These are phyloP conservation scores for Pollenia labialis DNA, from an alignment of 2,888 invertebrate species.

Conservation along the genomic window DNA sequence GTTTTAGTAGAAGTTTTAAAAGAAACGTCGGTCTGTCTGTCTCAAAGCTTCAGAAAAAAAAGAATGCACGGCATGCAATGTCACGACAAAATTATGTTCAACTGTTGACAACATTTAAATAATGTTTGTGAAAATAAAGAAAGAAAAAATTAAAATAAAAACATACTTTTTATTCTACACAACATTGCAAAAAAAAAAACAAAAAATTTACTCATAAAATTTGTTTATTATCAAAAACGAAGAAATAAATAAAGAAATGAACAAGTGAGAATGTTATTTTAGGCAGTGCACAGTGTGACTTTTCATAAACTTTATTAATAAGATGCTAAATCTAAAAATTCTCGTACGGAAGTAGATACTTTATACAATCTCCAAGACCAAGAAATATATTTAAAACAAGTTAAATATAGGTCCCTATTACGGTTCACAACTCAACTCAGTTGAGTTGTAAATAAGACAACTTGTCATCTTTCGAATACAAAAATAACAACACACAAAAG, in stretches of 20 bases:
- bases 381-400: too few species aligned
- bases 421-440: too few species aligned
- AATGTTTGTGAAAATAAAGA: slow-evolving; percentile 73
- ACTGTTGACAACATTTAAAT: slow-evolving; percentile 79
- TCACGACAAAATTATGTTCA: slow-evolving; percentile 80
- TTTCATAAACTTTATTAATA: too few species aligned
- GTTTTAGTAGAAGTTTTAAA: slow-evolving; percentile 55
- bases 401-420: too few species aligned
- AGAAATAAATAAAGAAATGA: neutral
- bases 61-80: slow-evolving; percentile 78
- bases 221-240: slow-evolving; percentile 57
- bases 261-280: neutral
- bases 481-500: too few species aligned
- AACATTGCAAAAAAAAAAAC: slow-evolving; percentile 11
- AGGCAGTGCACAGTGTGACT: neutral
- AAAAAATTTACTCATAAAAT: slow-evolving; percentile 66
- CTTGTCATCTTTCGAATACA: too few species aligned
- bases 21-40: slow-evolving; percentile 18
- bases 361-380: too few species aligned
- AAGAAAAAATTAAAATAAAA: slow-evolving; percentile 51
- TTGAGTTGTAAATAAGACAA: too few species aligned
- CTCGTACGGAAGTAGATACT: too few species aligned
- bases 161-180: slow-evolving; percentile 39
- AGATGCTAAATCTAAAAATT: too few species aligned
- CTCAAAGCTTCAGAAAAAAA: slow-evolving; percentile 49